phyloP scores from a whole-genome alignment of 2,113 vertebrate species.

The Pygoscelis adeliae region DNA sequence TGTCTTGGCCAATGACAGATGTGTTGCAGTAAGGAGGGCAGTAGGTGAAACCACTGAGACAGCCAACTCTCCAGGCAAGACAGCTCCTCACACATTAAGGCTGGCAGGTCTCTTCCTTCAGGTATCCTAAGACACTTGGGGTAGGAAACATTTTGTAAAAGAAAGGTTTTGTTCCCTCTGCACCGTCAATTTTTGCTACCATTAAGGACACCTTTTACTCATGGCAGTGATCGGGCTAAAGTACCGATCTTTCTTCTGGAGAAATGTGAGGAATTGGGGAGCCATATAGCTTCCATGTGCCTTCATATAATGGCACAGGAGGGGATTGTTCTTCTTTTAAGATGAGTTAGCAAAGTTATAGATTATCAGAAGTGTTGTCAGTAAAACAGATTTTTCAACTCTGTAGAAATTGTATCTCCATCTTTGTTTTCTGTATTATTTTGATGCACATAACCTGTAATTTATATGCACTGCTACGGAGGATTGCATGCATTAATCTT shows the following conservation, averaged over 20 bases:
- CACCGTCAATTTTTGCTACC: neutral
- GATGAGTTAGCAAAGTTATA: neutral
- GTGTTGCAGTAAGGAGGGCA: neutral
- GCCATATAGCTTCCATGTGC: neutral
- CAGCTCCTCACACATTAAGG: neutral
- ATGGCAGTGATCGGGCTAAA: neutral
- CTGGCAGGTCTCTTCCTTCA: neutral
- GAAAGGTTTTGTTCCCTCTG: neutral
- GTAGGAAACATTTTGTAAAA: neutral
- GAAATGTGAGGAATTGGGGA: neutral
- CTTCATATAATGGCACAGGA: neutral
- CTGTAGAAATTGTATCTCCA: neutral
- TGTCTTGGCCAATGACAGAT: neutral
- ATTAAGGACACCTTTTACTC: neutral
- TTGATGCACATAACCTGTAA: neutral
- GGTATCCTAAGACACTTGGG: neutral
- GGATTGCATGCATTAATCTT: neutral
- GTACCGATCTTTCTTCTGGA: neutral
- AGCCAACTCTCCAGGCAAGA: neutral
- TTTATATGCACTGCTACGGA: neutral
- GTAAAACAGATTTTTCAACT: neutral
- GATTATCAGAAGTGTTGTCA: neutral
- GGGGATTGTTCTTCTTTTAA: neutral
- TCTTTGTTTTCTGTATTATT: neutral
- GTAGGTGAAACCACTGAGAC: neutral